Conservation (phyloP, 2,113 vertebrate genomes). For the Eclectus roratus region DNA sequence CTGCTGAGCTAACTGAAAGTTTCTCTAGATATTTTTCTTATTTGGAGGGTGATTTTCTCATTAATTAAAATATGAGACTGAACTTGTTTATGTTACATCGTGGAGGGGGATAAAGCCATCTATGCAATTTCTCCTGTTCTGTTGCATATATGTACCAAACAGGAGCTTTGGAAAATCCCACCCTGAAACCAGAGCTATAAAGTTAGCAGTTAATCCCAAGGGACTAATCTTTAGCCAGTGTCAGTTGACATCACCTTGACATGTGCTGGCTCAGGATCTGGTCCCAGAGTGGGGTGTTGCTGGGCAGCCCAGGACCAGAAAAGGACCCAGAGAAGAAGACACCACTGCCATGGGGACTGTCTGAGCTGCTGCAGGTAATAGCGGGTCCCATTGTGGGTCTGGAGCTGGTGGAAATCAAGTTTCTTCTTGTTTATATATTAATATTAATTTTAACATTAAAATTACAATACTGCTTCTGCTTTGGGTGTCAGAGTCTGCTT, state of each 20-base stretch:
- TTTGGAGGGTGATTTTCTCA: background rate
- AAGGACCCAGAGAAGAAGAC: background rate
- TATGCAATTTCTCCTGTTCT: background rate
- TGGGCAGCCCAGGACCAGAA: background rate
- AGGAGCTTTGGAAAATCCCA: background rate
- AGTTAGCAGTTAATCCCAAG: background rate
- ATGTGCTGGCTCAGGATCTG: background rate
- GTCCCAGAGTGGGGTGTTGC: background rate
- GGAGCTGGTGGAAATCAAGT: background rate
- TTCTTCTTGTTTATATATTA: background rate
- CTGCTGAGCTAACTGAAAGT: background rate
- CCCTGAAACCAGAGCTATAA: background rate
- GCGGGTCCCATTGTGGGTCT: background rate
- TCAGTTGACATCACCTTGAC: background rate
- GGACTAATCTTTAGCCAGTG: background rate
- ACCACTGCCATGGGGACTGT: rapidly evolving
- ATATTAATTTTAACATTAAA: background rate
- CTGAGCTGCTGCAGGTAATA: background rate
- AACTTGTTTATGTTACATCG: background rate
- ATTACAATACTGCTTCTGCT: background rate
- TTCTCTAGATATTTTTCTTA: background rate
- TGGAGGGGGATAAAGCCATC: background rate
- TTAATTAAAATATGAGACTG: background rate
- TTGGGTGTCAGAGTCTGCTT: background rate
- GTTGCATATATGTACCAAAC: background rate